These are phyloP conservation scores for Lithophane semibrunnea DNA, from an alignment of 2,888 invertebrate species.

Conservation along the genomic window DNA sequence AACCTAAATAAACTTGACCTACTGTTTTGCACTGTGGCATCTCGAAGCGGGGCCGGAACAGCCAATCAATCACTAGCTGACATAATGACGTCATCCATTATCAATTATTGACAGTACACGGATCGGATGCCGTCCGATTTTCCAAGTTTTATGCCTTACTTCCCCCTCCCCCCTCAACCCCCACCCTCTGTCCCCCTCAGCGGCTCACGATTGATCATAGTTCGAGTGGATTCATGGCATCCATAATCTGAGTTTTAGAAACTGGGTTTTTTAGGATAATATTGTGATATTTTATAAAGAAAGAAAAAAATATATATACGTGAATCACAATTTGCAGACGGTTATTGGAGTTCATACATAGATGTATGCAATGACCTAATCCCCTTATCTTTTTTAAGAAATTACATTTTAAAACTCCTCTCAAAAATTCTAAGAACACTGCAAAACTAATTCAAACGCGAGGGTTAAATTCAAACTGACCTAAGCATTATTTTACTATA, in stretches of 20 bases:
- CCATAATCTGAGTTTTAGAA: constrained; percentile 71
- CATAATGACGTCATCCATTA: constrained; percentile 90
- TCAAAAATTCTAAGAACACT: neutral
- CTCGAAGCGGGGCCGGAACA: constrained; percentile 72
- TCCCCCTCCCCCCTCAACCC: constrained; percentile 33
- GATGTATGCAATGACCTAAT: neutral
- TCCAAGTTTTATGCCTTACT: constrained; percentile 84
- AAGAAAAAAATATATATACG: neutral
- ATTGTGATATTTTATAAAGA: constrained; percentile 12
- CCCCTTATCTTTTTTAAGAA: neutral
- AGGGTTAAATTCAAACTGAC: constrained; percentile 26
- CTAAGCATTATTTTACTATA: constrained; percentile 31
- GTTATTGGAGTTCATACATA: no score
- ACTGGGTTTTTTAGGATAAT: constrained; percentile 34
- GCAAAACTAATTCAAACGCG: constrained; percentile 19
- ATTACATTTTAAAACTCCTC: neutral
- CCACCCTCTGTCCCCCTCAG: constrained; percentile 39
- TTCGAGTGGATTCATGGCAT: constrained; percentile 74
- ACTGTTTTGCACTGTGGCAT: constrained; percentile 57
- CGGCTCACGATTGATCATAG: constrained; percentile 76
- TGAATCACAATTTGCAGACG: neutral
- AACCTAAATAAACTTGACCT: constrained; percentile 52
- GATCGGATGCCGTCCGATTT: constrained; percentile 84
- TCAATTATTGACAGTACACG: constrained; percentile 89
- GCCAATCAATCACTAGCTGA: constrained; percentile 87